Evolutionary conservation across 2,113 vertebrate genomes (phyloP).

Genomic region (Pheucticus melanocephalus): DNA sequence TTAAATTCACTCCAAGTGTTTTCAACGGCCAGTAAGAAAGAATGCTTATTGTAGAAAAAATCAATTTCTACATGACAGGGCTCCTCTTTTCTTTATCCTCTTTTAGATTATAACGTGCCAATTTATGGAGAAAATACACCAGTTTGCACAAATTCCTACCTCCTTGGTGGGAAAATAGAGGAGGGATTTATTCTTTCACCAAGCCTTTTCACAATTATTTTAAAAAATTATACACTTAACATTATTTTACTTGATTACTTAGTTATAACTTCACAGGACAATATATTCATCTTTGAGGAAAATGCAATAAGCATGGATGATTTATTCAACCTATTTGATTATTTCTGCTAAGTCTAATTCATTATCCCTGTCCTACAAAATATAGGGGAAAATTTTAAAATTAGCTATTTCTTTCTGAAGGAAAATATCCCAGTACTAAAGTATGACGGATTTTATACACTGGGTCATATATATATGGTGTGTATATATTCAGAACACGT

Average conservation of each 20-base stretch:
- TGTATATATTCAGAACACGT: neutral
- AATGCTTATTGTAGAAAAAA: neutral
- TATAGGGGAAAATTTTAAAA: neutral
- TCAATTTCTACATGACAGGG: neutral
- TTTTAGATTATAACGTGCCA: neutral
- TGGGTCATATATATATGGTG: neutral
- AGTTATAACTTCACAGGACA: neutral
- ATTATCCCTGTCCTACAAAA: neutral
- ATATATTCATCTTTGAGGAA: neutral
- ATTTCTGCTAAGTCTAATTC: neutral
- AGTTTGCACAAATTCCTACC: neutral
- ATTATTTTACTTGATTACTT: neutral
- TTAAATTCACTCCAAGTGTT: neutral
- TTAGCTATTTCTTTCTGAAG: neutral
- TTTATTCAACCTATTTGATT: neutral
- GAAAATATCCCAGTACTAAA: neutral
- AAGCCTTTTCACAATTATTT: neutral
- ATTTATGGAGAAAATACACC: neutral
- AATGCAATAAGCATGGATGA: neutral
- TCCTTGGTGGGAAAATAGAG: neutral
- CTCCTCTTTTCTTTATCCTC: neutral
- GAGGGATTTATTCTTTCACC: neutral
- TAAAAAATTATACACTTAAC: neutral
- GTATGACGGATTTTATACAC: neutral
- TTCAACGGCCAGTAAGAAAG: neutral